Evolutionary conservation across 2,113 vertebrate species (phyloP).

Genomic region (Centropus unirufus): DNA sequence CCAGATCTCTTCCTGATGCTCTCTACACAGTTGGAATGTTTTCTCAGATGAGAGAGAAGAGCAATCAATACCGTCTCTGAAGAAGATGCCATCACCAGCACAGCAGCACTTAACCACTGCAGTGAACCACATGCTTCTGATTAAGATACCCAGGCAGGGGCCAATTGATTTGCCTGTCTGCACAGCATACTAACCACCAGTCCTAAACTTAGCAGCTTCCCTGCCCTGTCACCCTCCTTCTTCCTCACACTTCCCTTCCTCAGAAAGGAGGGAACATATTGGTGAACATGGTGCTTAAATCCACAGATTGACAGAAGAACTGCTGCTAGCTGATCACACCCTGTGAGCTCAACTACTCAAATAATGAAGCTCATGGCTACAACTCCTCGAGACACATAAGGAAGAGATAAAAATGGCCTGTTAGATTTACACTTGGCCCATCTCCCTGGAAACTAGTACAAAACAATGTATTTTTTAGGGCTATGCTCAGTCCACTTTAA

Average conservation of each 20-base stretch:
- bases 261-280: neutral
- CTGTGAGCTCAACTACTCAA: constrained; percentile 12
- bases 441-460: neutral
- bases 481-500: neutral
- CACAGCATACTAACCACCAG: constrained; percentile 44
- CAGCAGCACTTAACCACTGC: constrained; percentile 52
- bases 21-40: constrained; percentile 62
- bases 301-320: constrained; percentile 26
- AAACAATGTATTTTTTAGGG: neutral
- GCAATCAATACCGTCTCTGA: constrained; percentile 75
- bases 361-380: neutral
- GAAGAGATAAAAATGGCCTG: constrained; percentile 43
- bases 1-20: constrained; percentile 55
- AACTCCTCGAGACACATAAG: neutral
- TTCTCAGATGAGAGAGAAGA: constrained; percentile 63
- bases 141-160: constrained; percentile 59
- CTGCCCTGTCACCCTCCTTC: neutral
- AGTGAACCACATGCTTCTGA: constrained; percentile 55
- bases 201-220: constrained; percentile 12
- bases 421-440: neutral
- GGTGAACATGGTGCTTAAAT: neutral
- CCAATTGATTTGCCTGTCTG: constrained; percentile 59
- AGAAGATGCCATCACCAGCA: constrained; percentile 70
- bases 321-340: neutral
- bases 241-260: neutral